Conservation (phyloP, 1,140 invertebrate species). For the Listronotus bonariensis region DNA sequence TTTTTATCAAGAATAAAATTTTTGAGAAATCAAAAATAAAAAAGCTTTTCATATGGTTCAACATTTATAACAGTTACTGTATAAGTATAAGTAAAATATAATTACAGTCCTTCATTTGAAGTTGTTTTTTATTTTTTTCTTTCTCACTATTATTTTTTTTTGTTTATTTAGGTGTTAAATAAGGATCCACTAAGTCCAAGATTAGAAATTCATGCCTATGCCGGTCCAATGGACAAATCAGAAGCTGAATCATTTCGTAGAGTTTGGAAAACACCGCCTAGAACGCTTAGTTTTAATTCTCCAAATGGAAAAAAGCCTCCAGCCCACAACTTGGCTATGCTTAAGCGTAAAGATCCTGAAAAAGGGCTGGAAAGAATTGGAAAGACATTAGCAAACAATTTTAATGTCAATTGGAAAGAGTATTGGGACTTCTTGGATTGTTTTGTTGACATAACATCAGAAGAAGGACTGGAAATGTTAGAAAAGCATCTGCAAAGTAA, state of each 20-base stretch:
- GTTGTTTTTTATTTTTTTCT: no score
- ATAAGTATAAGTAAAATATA: no score
- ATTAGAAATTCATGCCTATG: conserved; percentile 77
- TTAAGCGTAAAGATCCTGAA: conserved; percentile 74
- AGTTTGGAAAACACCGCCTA: conserved; percentile 81
- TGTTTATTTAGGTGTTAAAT: conserved; percentile 63
- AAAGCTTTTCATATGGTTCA: no score
- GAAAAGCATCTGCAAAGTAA: conserved; percentile 70
- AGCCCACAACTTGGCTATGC: conserved; percentile 47
- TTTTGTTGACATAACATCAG: conserved; percentile 74
- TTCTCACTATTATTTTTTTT: background rate
- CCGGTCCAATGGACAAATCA: conserved; percentile 80
- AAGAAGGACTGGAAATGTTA: conserved; percentile 71
- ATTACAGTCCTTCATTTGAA: no score
- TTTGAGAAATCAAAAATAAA: no score
- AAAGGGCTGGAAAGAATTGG: conserved; percentile 86
- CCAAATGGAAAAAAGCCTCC: conserved; percentile 32
- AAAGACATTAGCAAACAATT: conserved; percentile 75
- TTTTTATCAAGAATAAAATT: no score
- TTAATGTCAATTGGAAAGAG: conserved; percentile 83
- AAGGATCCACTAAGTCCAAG: conserved; percentile 68
- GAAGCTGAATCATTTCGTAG: conserved; percentile 74
- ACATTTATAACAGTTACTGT: no score
- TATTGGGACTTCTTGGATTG: conserved; percentile 87
- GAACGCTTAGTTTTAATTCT: conserved; percentile 51